These are phyloP conservation scores for Eptatretus burgeri DNA, from an alignment of 2,113 vertebrate species.

Conservation along the genomic window DNA sequence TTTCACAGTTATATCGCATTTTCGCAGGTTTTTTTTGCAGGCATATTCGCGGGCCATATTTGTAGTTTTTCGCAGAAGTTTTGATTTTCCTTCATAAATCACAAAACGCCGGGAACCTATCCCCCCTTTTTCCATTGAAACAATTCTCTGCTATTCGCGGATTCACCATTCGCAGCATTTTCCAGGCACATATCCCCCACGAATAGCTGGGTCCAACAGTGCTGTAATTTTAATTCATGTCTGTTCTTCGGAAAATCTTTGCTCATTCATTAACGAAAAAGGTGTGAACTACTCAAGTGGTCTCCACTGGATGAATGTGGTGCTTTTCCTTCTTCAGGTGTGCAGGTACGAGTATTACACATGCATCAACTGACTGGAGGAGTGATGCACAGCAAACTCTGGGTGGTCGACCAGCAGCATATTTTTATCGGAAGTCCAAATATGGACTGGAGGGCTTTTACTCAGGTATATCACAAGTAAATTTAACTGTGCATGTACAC, in stretches of 20 bases:
- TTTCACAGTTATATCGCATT: no score
- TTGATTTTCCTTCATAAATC: no score
- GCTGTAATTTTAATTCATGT: background rate
- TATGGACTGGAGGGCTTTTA: slow-evolving; percentile 84
- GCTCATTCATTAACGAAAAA: background rate
- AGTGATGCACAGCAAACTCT: slow-evolving; percentile 69
- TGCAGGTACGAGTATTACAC: slow-evolving; percentile 29
- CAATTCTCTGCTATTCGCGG: no score
- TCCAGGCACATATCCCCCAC: no score
- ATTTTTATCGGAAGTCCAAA: slow-evolving; percentile 68
- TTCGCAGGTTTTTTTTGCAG: no score
- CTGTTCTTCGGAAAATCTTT: background rate
- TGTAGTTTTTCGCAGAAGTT: no score
- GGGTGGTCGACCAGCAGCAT: slow-evolving; percentile 53
- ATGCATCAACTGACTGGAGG: slow-evolving; percentile 37
- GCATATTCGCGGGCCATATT: no score
- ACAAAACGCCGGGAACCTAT: no score
- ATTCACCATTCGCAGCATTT: no score
- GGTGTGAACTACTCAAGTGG: background rate
- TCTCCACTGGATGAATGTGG: background rate
- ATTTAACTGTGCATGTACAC: no score
- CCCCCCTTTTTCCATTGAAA: no score
- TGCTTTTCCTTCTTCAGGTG: slow-evolving; percentile 19
- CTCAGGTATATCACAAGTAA: slow-evolving; percentile 26
- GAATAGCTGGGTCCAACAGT: no score